Evolutionary conservation across 1,140 invertebrate genomes (phyloP), one percentile per base, ranked within the genome.

Genomic region (Leptonema lineaticorne): DNA sequence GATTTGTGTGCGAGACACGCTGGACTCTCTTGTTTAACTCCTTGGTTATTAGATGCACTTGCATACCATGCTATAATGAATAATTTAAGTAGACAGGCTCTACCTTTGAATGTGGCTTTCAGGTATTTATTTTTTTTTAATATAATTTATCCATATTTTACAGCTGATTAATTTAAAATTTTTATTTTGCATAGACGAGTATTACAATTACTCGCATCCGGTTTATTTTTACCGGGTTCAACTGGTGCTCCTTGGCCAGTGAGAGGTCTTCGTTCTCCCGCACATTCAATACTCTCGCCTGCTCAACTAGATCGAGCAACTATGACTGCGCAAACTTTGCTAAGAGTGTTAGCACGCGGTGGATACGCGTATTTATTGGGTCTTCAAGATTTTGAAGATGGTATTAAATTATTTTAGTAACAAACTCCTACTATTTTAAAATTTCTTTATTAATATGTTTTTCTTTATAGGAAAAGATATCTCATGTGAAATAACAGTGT

Each of bases 61-160:
- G 94, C 95, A 1, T 96, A 99, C 80, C 95, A 97, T 83, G 91
- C 95, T 45, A 94, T 98, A 67, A 95, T 98, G 90, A 97, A 96
- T 79, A 98, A 97, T 81, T 94, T 95, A 0, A 91, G 89, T 57
- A 82, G 96, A 30, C 94, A 97, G 81, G 94, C 96, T 1, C 79
- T 99, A 53, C 90, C 96, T 0, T 91, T 99, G 63, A 95, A 96
- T 76, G 85, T 91, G 59, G 96, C 96, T 0, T 95, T 94, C 75
- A 79, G 87, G 75, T 81, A 20, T 11, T 26, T 74, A 62, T n/a
- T n/a, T n/a, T n/a, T n/a, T n/a, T n/a, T n/a, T 20, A 62, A 37
- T 27, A 27, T 14, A 58, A 24, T 20, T 45, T 16, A 48, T 16
- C 16, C 14, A n/a, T 16, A 48, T 53, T 27, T 22, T 18, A 24